Conservation (phyloP, 2,888 invertebrate genomes). For the Acholoe squamosa region DNA sequence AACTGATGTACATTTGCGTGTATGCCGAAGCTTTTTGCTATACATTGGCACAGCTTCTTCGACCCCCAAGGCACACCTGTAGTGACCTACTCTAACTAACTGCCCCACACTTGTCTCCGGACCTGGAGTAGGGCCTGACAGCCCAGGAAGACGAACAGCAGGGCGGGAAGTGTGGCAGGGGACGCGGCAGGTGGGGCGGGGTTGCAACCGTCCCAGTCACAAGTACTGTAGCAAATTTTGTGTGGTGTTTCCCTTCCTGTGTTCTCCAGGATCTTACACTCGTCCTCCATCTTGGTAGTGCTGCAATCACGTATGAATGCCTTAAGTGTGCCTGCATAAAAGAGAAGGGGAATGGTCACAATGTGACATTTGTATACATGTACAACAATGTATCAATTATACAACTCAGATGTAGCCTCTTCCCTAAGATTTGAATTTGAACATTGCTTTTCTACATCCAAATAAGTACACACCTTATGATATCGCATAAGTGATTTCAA, state of each 20-base stretch:
- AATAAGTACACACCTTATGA: too few species aligned
- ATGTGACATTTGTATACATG: too few species aligned
- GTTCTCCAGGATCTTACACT: neutral
- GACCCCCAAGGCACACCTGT: slow-evolving; percentile 12
- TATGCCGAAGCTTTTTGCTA: too few species aligned
- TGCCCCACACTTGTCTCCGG: neutral
- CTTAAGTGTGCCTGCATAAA: neutral
- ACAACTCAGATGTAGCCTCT: too few species aligned
- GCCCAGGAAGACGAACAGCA: neutral
- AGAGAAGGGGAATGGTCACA: neutral
- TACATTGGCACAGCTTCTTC: neutral
- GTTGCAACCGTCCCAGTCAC: slow-evolving; percentile 43
- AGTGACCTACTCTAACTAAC: neutral
- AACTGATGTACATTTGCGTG: too few species aligned
- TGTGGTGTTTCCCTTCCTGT: neutral
- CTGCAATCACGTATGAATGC: slow-evolving; percentile 51
- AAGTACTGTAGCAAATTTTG: slow-evolving; percentile 50
- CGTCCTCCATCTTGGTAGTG: slow-evolving; percentile 41
- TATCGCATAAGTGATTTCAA: too few species aligned
- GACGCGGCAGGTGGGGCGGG: neutral
- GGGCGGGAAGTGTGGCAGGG: neutral
- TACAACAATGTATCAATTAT: too few species aligned
- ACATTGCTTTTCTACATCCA: too few species aligned
- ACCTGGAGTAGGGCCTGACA: neutral
- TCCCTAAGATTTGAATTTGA: too few species aligned